Evolutionary conservation across 2,888 invertebrate genomes (phyloP), one percentile per base, ranked within the genome.

Genomic region (Seira musarum): DNA sequence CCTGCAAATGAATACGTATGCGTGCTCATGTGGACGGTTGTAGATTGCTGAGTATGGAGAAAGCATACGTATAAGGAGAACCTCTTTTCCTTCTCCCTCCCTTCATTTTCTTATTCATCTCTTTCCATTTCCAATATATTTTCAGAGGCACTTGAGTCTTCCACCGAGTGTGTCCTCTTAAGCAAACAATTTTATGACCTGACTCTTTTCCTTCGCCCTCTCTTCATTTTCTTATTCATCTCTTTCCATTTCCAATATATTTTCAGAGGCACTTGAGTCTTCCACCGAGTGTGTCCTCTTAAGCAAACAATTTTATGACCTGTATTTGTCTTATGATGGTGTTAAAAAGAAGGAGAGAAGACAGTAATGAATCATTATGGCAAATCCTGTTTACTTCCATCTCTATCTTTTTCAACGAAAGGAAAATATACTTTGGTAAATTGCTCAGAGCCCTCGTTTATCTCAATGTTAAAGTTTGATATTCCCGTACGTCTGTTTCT

Each of bases 361-460:
- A 74, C 74, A 74, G 74, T 74, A 74, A 74, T 74, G 74, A 74
- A 74, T 74, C 74, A 74, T 74, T 74, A 74, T 66, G 61, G 67
- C 66, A 74, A 74, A 74, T 74, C 74, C 74, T 74, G 74, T 74
- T 74, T 74, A 60, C 74, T 74, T 57, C 21, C 24, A 13, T 19
- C 63, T 17, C 63, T 63, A 6, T 24, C 63, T 22, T n/a, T n/a
- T n/a, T 63, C 22, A 19, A 40, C 6, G 40, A 40, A 40, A 40
- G 13, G 40, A 40, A 40, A 40, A 40, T 40, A 40, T 40, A 40
- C 40, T 40, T 40, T 40, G 40, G 40, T 40, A 40, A 40, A 40
- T 40, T 40, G 40, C 40, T 40, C 6, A 40, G 40, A 40, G 40
- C 40, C 40, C 40, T 40, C 40, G 40, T 40, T 40, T 40, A 40